Conservation (phyloP, 2,888 invertebrate species). For the Protodeltote pygarga region DNA sequence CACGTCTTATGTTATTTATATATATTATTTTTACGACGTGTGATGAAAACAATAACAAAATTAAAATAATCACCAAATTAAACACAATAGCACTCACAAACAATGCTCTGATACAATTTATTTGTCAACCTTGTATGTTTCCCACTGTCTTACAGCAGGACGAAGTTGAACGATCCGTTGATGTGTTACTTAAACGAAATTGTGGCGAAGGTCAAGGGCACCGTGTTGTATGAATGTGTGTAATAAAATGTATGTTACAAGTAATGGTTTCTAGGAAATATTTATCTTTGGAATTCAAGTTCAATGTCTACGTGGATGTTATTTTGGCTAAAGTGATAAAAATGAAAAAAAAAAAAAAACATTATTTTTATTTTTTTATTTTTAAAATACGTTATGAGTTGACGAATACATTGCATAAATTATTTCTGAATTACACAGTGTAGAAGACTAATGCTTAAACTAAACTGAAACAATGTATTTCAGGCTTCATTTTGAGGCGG, state of each 20-base stretch:
- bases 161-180: constrained; percentile 48
- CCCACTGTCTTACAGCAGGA: constrained; percentile 10
- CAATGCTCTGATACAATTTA: constrained; percentile 18
- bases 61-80: neutral
- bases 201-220: constrained; percentile 36
- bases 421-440: no score
- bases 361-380: no score
- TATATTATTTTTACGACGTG: no score
- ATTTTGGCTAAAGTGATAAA: no score
- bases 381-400: no score
- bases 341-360: no score
- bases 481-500: no score
- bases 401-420: no score
- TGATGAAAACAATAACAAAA: no score
- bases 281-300: constrained; percentile 4
- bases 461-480: no score
- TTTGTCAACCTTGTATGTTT: constrained; percentile 21
- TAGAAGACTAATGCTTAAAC: no score
- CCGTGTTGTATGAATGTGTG: constrained; percentile 12
- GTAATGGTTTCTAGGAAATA: constrained; percentile 13
- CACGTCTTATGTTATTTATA: no score
- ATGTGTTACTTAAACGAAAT: constrained; percentile 30
- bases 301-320: constrained; percentile 20
- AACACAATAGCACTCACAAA: constrained; percentile 18
- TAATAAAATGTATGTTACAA: constrained; percentile 17